Conservation (phyloP, 2,888 invertebrate genomes). For the Drosophila merina region DNA sequence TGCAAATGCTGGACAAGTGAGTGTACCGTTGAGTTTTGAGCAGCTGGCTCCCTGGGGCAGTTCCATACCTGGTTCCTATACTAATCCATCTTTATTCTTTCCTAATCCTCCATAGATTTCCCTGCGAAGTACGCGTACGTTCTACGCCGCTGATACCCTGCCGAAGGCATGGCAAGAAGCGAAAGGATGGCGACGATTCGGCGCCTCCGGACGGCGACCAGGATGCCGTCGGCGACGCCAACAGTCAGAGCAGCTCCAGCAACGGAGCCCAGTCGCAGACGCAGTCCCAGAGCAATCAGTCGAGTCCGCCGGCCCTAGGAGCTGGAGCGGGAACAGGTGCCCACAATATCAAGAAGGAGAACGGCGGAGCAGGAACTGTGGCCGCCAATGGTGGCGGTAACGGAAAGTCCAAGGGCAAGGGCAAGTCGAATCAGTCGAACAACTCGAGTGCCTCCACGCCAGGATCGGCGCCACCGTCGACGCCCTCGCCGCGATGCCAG, state of each 20-base stretch:
- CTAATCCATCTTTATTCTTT: background rate
- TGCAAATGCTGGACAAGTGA: constrained; percentile 94
- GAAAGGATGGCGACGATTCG: constrained; percentile 88
- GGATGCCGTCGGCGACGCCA: constrained; percentile 63
- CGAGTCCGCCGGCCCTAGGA: constrained; percentile 61
- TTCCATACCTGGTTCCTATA: constrained; percentile 1
- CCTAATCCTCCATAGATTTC: constrained; percentile 86
- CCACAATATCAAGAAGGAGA: constrained; percentile 65
- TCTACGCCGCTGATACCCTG: constrained; percentile 94
- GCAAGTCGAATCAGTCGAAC: constrained; percentile 74
- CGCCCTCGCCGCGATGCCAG: constrained; percentile 83
- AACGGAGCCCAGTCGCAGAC: constrained; percentile 55
- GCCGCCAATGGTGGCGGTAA: constrained; percentile 9
- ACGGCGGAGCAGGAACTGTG: constrained; percentile 48
- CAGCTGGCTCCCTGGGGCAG: constrained; percentile 52
- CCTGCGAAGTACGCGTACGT: constrained; percentile 93
- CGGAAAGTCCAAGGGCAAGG: constrained; percentile 77
- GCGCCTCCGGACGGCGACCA: constrained; percentile 80
- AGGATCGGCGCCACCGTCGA: constrained; percentile 80
- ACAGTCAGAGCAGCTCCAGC: constrained; percentile 61
- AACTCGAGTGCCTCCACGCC: constrained; percentile 74
- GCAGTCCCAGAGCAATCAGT: constrained; percentile 58
- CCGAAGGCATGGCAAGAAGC: constrained; percentile 90
- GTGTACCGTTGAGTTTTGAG: constrained; percentile 85
- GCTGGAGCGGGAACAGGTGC: constrained; percentile 17